phyloP scores from a whole-genome alignment of 1,140 invertebrate species.

The Cydia pomonella region DNA sequence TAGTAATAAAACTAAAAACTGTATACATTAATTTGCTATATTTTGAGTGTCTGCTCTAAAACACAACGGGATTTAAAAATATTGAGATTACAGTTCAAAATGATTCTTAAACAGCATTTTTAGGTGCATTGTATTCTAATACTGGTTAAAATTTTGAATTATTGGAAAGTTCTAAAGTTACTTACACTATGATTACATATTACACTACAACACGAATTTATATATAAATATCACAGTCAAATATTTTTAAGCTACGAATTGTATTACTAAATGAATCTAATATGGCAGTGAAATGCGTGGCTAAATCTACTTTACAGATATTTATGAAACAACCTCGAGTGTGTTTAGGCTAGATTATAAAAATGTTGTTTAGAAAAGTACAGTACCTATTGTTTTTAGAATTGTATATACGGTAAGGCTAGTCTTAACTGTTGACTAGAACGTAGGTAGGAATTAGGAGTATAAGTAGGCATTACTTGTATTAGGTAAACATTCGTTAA shows the following conservation, averaged over 20 bases:
- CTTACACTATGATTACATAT: constrained; percentile 54
- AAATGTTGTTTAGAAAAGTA: constrained; percentile 21
- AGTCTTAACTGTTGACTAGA: constrained; percentile 78
- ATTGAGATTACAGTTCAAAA: constrained; percentile 60
- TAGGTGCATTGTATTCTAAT: constrained; percentile 22
- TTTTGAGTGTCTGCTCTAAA: constrained; percentile 55
- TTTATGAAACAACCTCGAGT: constrained; percentile 45
- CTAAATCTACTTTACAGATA: constrained; percentile 46
- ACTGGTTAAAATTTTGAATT: constrained; percentile 32
- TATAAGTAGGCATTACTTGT: constrained; percentile 52
- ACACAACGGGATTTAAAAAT: constrained; percentile 66
- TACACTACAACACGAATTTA: constrained; percentile 72
- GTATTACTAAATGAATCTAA: constrained; percentile 62
- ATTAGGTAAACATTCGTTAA: constrained; percentile 52
- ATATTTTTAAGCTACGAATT: constrained; percentile 72
- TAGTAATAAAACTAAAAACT: constrained; percentile 40
- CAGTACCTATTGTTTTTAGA: background rate
- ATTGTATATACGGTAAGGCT: constrained; percentile 51
- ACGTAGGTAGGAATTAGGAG: constrained; percentile 70
- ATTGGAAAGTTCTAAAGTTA: constrained; percentile 35
- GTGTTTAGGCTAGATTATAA: constrained; percentile 18
- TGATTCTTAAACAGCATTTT: constrained; percentile 13
- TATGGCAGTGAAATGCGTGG: constrained; percentile 71
- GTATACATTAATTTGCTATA: constrained; percentile 63
- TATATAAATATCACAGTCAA: constrained; percentile 80